Evolutionary conservation across 1,140 invertebrate species (phyloP), one percentile per base, ranked within the genome.

Genomic region (Drosophila orena): DNA sequence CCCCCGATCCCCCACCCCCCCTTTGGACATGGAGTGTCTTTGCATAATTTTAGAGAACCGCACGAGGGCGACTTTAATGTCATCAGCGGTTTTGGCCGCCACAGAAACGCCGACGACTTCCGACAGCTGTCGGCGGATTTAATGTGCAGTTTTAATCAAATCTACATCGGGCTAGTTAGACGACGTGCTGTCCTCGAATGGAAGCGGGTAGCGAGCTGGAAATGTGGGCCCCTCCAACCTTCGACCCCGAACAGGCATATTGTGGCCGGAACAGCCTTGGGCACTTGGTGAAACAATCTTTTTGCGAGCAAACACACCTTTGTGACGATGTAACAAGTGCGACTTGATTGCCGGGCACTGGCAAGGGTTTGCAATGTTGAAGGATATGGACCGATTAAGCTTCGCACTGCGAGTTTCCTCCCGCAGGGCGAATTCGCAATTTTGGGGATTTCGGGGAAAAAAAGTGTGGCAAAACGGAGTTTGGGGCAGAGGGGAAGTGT

Each of bases 101-200:
- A 2, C n/a, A 17, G 4, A 46, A 22, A 0, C 22, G 24, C 44
- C 14, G 24, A n/a, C 58, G 54, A 40, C 59, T 53, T 65, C 49
- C 74, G 59, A 60, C 42, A 62, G 66, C 65, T 84, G 80, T 79
- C 76, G 64, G 70, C 80, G 74, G 44, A 76, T 84, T 79, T 50
- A 79, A 79, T 68, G 62, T 71, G 76, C 75, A 65, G 71, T 79
- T 84, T 79, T 77, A 84, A 84, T 84, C 75, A 84, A 84, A 74
- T 84, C 79, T 56, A 24, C 55, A 81, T 40, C 55, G 46, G 58
- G 69, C 61, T 58, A 68, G 73, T 71, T 77, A 57, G n/a, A 52
- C 17, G 14, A 44, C 10, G 38, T 7, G 30, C 30, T 30, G 8
- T 30, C 7, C 7, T 8, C 30, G 30, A 7, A 30, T 8, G 30